A percentile compares a stretch with the other conserved stretches of the same genome.
phyloP scores from a whole-genome alignment of 1,140 invertebrate genomes.

The Phocides pigmalion region DNA sequence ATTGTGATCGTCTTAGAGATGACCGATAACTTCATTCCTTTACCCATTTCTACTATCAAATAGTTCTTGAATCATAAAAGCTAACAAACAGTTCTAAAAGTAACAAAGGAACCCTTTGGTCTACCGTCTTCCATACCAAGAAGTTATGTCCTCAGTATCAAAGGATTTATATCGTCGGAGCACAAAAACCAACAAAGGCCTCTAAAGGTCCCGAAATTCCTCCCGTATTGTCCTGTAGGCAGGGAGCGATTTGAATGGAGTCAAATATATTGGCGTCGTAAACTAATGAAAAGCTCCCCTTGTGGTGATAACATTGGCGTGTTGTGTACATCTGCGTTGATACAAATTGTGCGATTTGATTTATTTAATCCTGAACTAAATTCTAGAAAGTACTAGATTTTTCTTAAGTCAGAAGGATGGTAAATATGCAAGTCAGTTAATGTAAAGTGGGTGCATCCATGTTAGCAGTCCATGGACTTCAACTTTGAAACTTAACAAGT shows the following conservation, averaged over 20 bases:
- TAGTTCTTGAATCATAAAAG: too few relatives aligned
- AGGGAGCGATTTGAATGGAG: constrained; percentile 26
- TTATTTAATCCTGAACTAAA: not conserved
- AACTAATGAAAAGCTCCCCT: constrained; percentile 35
- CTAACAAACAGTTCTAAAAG: not conserved
- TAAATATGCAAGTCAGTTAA: too few relatives aligned
- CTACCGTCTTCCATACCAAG: not conserved
- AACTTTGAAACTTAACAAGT: too few relatives aligned
- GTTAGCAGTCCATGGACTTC: too few relatives aligned
- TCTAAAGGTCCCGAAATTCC: not conserved
- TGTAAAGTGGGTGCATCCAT: too few relatives aligned
- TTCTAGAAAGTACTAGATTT: too few relatives aligned
- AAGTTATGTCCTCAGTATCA: constrained; percentile 5
- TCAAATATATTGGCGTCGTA: constrained; percentile 37
- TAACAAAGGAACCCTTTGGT: not conserved
- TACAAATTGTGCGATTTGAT: constrained; percentile 23
- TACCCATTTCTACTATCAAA: too few relatives aligned
- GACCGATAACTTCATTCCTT: too few relatives aligned
- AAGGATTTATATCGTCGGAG: constrained; percentile 4
- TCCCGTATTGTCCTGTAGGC: constrained; percentile 4
- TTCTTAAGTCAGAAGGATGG: too few relatives aligned
- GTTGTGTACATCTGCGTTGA: not conserved
- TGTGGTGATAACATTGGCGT: constrained; percentile 17
- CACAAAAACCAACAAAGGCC: constrained; percentile 13
- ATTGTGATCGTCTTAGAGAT: too few relatives aligned